phyloP scores from a whole-genome alignment of 2,113 vertebrate species.

The Erythrolamprus reginae region DNA sequence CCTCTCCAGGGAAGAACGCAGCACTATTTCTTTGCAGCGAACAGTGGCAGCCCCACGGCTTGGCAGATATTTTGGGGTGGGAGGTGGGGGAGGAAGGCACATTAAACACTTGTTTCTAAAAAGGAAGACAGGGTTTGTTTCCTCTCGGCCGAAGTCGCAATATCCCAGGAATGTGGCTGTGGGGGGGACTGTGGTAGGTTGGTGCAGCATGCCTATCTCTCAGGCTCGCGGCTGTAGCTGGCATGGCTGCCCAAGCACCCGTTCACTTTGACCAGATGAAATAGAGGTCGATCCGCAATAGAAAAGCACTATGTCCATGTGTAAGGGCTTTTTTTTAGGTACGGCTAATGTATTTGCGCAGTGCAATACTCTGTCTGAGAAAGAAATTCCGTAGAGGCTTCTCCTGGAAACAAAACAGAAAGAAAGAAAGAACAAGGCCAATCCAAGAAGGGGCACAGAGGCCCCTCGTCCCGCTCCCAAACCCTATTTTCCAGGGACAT shows the following conservation, averaged over 20 bases:
- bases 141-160: not conserved
- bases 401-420: not conserved
- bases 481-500: too few species aligned
- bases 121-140: not conserved
- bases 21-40: slow-evolving; percentile 21
- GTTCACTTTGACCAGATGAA: not conserved
- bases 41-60: too few species aligned
- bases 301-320: not conserved
- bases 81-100: rapidly evolving
- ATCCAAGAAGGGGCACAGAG: too few species aligned
- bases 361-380: not conserved
- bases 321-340: too few species aligned
- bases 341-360: not conserved
- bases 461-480: too few species aligned
- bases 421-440: too few species aligned
- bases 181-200: not conserved
- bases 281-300: not conserved
- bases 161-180: not conserved
- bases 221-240: not conserved
- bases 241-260: not conserved
- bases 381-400: too few species aligned
- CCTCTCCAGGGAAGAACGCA: slow-evolving; percentile 35
- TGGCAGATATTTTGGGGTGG: not conserved
- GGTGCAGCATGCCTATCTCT: not conserved
- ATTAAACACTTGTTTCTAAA: not conserved